phyloP scores from a whole-genome alignment of 2,113 vertebrate genomes.

The Uropsilus gracilis region DNA sequence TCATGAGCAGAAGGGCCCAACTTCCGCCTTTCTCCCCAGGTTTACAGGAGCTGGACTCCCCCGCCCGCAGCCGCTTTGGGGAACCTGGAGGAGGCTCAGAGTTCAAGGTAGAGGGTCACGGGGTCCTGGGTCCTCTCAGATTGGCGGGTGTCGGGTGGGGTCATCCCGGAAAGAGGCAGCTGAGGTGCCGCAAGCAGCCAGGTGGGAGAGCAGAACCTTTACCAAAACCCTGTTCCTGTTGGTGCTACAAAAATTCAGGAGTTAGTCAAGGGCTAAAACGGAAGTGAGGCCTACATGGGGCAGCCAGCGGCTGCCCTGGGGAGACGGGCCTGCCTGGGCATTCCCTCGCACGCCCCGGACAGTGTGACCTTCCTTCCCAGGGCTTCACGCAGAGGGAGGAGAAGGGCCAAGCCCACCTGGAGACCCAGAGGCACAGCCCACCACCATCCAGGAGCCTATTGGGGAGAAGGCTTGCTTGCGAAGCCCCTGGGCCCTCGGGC shows the following conservation, averaged over 20 bases:
- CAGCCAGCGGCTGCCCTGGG: too few species aligned
- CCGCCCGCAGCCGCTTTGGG: neutral
- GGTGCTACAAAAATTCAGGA: neutral
- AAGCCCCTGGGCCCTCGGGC: neutral
- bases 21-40: neutral
- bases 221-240: neutral
- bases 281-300: neutral
- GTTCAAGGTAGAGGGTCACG: neutral
- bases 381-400: neutral
- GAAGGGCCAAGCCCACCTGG: neutral
- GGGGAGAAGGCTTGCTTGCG: neutral
- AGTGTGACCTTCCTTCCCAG: constrained; percentile 12
- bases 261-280: neutral
- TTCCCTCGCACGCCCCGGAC: neutral
- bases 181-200: neutral
- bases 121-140: neutral
- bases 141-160: neutral
- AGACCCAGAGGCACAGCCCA: neutral
- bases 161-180: neutral
- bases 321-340: neutral
- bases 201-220: neutral
- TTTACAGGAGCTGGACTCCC: neutral
- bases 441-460: neutral
- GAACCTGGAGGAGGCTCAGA: constrained; percentile 12
- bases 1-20: neutral